A percentile compares a stretch with the other conserved stretches of the same genome.
These are phyloP conservation scores for Thinocorus orbignyianus DNA, from an alignment of 2,113 vertebrate genomes.

Conservation along the genomic window DNA sequence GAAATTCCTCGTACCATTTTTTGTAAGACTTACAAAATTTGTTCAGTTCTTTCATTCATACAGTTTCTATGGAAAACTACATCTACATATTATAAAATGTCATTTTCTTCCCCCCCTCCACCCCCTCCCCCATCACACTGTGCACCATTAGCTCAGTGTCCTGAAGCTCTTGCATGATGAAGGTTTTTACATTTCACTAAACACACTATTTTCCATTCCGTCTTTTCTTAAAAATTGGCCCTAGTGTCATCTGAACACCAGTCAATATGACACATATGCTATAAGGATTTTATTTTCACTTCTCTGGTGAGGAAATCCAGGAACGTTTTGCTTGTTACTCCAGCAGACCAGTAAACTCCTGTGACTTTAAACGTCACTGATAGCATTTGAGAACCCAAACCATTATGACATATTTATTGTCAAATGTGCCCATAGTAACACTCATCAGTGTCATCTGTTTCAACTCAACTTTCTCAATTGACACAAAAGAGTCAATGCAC, in stretches of 20 bases:
- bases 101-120: accelerated
- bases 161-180: neutral
- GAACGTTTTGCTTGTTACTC: neutral
- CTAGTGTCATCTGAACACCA: neutral
- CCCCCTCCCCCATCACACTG: accelerated
- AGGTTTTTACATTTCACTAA: neutral
- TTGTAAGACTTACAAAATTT: neutral
- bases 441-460: neutral
- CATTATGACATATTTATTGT: neutral
- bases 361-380: neutral
- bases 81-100: neutral
- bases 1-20: neutral
- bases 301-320: neutral
- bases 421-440: neutral
- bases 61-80: neutral
- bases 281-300: neutral
- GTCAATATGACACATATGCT: neutral
- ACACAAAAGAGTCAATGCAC: neutral
- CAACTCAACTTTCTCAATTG: neutral
- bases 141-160: neutral
- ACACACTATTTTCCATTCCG: neutral
- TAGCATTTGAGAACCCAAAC: neutral
- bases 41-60: neutral
- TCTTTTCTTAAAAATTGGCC: neutral
- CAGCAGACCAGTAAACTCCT: neutral